phyloP scores from a whole-genome alignment of 2,797 vertebrate species.

The Mionectes olivaceus region DNA sequence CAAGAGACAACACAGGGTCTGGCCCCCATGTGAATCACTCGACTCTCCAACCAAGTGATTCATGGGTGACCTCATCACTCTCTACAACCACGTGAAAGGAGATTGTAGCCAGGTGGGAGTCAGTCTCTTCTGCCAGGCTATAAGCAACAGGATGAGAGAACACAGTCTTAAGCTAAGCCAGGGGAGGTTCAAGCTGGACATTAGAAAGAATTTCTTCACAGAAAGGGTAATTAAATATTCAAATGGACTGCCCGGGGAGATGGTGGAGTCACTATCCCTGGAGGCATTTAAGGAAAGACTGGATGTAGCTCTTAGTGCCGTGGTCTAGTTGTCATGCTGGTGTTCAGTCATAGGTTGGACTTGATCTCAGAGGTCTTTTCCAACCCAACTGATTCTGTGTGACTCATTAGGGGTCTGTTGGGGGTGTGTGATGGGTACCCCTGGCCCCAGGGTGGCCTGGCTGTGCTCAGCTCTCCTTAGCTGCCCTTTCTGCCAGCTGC shows the following conservation, averaged over 20 bases:
- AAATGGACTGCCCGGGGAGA: not conserved
- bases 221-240: not conserved
- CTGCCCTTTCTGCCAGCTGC: not conserved
- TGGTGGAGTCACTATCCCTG: not conserved
- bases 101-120: not conserved
- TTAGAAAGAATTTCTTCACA: not conserved
- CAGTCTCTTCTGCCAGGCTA: not conserved
- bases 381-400: not conserved
- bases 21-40: rapidly evolving
- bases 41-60: not conserved
- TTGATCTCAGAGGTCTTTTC: not conserved
- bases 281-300: not conserved
- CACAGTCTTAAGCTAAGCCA: not conserved
- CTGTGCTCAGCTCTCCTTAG: not conserved
- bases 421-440: no score
- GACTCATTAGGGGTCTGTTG: not conserved
- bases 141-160: not conserved
- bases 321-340: no score
- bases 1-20: no score
- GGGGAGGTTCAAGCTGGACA: not conserved
- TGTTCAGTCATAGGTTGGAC: not conserved
- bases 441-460: not conserved
- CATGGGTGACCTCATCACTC: not conserved
- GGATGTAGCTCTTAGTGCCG: rapidly evolving
- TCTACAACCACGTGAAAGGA: not conserved